Base-by-base conservation (phyloP, 2,113 vertebrate genomes). In the Connochaetes taurinus region DNA sequence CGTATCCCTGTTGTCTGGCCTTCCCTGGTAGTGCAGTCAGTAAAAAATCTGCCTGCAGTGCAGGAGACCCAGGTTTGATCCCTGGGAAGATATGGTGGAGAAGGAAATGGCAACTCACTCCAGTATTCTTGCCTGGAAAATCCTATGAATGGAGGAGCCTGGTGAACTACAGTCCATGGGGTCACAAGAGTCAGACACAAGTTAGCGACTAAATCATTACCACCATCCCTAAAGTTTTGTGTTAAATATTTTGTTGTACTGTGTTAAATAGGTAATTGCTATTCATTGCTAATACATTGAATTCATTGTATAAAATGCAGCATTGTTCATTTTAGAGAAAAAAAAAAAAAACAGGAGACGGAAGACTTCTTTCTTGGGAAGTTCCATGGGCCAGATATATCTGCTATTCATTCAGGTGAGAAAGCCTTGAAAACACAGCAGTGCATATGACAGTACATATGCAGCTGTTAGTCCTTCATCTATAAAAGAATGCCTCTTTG, bases 381-480 rank as follows among this genome's bases (percentile, higher is more conserved):
- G 87, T 58, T 15, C 62, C 71, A 74, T 2, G 33, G 55, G 33
- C 45, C 29, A 64, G 36, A 19, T 52, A n/a, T 27, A 60, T 83
- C 55, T 67, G 45, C 27, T 52, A 16, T 43, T 7, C 25, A 55
- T 53, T 19, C 29, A 94, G 53, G 31, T 52, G 90, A 92, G 60
- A 78, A 76, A 11, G 6, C 6, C 21, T 55, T 47, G 12, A 78
- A 81, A 47, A 58, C n/a, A 5, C 36, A 40, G 31, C 25, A 57
- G 58, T 3, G 7, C 1, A 2, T 19, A 50, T 55, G 27, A 45
- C 1, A 14, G 0, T 10, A 78, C 33, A n/a, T 11, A 57, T 25
- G 53, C 11, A 76, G 53, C 45, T n/a, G 52, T 45, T 25, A 50
- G 43, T 1, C 31, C 45, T 93, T 84, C 40, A 14, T 33, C 11